Evolutionary conservation across 1,140 invertebrate species (phyloP).

Genomic region (Metaphire vulgaris): DNA sequence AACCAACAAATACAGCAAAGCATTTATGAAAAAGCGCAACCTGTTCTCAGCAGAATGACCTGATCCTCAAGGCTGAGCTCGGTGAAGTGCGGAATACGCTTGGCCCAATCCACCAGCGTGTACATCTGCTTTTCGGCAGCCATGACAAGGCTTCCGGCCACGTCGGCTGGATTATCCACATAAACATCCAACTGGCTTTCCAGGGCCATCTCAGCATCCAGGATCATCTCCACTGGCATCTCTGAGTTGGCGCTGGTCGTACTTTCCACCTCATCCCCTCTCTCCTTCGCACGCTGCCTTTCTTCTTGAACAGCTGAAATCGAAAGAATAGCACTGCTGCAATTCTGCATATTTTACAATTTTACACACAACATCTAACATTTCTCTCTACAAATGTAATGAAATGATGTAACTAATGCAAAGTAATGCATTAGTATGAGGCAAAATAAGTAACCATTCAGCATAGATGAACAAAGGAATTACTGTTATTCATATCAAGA

Average conservation of each 20-base stretch:
- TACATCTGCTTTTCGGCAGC: constrained; percentile 83
- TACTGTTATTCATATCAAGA: no score
- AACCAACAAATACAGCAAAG: no score
- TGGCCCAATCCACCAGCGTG: constrained; percentile 93
- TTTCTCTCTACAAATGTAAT: no score
- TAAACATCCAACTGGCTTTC: constrained; percentile 55
- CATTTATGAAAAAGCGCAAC: no score
- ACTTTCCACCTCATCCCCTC: constrained; percentile 71
- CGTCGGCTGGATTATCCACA: constrained; percentile 58
- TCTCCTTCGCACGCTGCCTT: constrained; percentile 72
- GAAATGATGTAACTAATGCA: no score
- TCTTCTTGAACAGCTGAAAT: constrained; percentile 63
- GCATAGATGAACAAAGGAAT: no score
- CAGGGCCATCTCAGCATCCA: constrained; percentile 72
- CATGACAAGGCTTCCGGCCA: constrained; percentile 50
- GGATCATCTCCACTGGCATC: constrained; percentile 73
- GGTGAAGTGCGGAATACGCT: constrained; percentile 61
- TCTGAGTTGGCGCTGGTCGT: constrained; percentile 60
- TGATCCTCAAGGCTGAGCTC: constrained; percentile 86
- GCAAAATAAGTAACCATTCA: no score
- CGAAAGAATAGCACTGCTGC: no score
- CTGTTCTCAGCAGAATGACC: constrained; percentile 76
- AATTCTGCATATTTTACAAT: no score
- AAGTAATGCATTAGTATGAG: no score
- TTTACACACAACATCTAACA: no score